phyloP scores from a whole-genome alignment of 2,113 vertebrate genomes.

The Neoarius graeffei region DNA sequence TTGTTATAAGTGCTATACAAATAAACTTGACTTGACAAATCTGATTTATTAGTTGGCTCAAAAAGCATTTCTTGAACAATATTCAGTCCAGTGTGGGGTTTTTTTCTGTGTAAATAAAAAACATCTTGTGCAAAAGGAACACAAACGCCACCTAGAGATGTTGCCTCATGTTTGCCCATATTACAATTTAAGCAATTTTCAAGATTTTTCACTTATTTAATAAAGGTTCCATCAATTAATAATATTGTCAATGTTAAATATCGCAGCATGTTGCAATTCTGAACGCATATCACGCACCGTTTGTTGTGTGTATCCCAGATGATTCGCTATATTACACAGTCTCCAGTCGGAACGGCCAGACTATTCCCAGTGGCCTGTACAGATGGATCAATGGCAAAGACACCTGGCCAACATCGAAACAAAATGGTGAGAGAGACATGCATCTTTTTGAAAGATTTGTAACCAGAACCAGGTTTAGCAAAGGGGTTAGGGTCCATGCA shows the following conservation, averaged over 20 bases:
- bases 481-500: background rate
- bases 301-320: constrained; percentile 24
- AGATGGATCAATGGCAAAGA: background rate
- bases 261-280: background rate
- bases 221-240: too few species aligned
- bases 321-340: constrained; percentile 34
- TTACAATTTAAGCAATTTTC: too few species aligned
- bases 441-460: background rate
- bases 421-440: constrained; percentile 26
- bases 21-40: background rate
- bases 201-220: background rate
- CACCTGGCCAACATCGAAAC: background rate
- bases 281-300: background rate
- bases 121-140: too few species aligned
- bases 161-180: too few species aligned
- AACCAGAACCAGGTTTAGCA: background rate
- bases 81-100: background rate
- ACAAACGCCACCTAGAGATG: too few species aligned
- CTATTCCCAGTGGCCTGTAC: constrained; percentile 25
- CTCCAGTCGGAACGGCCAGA: rapidly evolving
- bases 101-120: background rate
- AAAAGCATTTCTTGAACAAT: background rate
- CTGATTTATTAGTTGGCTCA: background rate
- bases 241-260: background rate
- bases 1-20: too few species aligned